Evolutionary conservation across 2,888 invertebrate species (phyloP), one percentile per base, ranked within the genome.

Genomic region (Conops quadrifasciatus): DNA sequence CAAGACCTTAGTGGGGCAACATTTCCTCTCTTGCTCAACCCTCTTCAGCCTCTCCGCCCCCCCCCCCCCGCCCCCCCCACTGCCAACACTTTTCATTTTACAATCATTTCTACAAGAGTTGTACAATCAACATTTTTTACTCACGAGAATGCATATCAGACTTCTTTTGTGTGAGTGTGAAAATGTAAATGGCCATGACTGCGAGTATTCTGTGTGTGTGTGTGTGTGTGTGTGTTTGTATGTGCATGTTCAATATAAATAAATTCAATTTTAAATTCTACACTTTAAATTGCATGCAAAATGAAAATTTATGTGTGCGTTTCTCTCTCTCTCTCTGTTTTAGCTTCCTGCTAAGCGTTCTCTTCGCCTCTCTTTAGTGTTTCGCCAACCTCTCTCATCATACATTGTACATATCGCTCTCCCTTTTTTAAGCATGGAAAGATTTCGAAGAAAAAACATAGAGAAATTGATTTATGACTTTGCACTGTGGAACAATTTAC

Each of bases 231-330:
- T 45, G 43, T 56, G 43, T 24, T 3, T 45, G 21, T 67, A 21
- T 28, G 45, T 26, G 47, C 45, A 7, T 59, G 59, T 67, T 67
- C 28, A 60, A 59, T 60, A 49, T 21, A 47, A 64, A 64, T 70
- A 70, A 64, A 64, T 70, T 70, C 64, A 70, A 58, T 70, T 70
- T 70, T 45, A 45, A 70, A 28, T 64, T 70, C 64, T 58, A 64
- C 58, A 62, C 64, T 64, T 64, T 70, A 70, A 70, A 70, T 64
- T 47, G 58, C 63, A 64, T 64, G 64, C 64, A 21, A 70, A 69
- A 64, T 64, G 58, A 56, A 47, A 70, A 70, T 70, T 70, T 70
- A 70, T 47, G 58, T 28, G 45, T 15, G 36, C 64, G 21, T 58
- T 64, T 64, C n/a, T n/a, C n/a, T n/a, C n/a, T n/a, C n/a, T n/a